These are phyloP conservation scores for Poecile atricapillus DNA, from an alignment of 2,113 vertebrate genomes.

Conservation along the genomic window DNA sequence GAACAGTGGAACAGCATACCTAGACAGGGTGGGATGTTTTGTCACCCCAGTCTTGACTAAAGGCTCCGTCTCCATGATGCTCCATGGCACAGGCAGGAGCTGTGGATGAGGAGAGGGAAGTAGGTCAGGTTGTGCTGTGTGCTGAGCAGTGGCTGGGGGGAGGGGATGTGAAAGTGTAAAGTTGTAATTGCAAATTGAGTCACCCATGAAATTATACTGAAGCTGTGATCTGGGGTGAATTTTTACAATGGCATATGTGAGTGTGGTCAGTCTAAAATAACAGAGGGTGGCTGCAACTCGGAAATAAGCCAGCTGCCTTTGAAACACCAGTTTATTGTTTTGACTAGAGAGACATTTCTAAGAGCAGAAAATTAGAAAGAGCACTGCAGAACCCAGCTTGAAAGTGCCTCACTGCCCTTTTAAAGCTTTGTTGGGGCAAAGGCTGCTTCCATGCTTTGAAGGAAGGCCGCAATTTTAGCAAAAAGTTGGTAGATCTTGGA, in stretches of 20 bases:
- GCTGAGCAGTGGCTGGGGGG: neutral
- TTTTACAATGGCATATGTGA: neutral
- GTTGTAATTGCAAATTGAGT: neutral
- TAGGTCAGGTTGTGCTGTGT: neutral
- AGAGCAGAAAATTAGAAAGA: neutral
- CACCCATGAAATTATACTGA: neutral
- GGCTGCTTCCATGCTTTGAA: neutral
- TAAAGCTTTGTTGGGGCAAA: neutral
- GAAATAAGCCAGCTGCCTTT: neutral
- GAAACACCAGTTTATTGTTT: neutral
- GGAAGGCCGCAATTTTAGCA: neutral
- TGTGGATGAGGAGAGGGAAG: neutral
- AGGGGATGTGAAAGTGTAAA: slow-evolving; percentile 6
- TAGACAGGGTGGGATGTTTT: slow-evolving; percentile 15
- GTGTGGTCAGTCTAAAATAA: neutral
- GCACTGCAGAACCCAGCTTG: neutral
- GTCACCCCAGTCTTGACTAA: neutral
- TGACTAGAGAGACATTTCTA: neutral
- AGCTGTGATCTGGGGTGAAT: neutral
- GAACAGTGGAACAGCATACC: neutral
- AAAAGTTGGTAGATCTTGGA: neutral
- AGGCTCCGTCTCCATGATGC: neutral
- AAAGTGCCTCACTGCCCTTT: neutral
- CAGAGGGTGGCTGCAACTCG: neutral
- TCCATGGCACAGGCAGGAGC: neutral